These are phyloP conservation scores for Brachionus plicatilis DNA, from an alignment of 1,140 invertebrate genomes.

Conservation along the genomic window DNA sequence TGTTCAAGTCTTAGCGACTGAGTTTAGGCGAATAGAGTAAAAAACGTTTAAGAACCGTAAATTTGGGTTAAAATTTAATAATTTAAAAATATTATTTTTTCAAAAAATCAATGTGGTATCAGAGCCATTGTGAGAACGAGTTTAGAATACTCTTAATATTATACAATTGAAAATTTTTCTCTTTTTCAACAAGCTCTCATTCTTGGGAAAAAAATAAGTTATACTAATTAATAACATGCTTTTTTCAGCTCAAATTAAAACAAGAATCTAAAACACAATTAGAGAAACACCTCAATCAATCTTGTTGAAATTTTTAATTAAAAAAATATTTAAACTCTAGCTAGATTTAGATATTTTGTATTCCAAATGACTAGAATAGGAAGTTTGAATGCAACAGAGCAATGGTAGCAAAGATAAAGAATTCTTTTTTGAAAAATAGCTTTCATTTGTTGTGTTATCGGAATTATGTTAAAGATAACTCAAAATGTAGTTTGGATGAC, in stretches of 20 bases:
- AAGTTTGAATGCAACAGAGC: background rate
- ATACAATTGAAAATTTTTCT: background rate
- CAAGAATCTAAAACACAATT: background rate
- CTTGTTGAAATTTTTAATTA: background rate
- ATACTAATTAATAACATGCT: constrained; percentile 1
- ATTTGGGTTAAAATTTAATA: background rate
- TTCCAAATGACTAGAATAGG: background rate
- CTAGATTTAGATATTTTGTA: background rate
- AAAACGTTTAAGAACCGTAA: background rate
- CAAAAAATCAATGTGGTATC: background rate
- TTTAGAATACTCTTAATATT: background rate
- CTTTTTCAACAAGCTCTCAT: background rate
- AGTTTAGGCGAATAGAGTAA: background rate
- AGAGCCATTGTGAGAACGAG: background rate
- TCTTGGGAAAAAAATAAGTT: background rate
- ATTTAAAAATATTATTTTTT: background rate
- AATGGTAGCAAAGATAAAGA: constrained; percentile 25
- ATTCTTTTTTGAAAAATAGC: constrained; percentile 27
- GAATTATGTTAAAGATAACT: constrained; percentile 1
- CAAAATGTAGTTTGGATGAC: background rate
- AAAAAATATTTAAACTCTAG: background rate
- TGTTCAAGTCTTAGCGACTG: background rate
- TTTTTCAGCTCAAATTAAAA: background rate
- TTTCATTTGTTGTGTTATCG: constrained; percentile 20
- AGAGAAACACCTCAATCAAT: background rate